These are phyloP conservation scores for Drosophila incognita DNA, from an alignment of 2,888 invertebrate species.

Conservation along the genomic window DNA sequence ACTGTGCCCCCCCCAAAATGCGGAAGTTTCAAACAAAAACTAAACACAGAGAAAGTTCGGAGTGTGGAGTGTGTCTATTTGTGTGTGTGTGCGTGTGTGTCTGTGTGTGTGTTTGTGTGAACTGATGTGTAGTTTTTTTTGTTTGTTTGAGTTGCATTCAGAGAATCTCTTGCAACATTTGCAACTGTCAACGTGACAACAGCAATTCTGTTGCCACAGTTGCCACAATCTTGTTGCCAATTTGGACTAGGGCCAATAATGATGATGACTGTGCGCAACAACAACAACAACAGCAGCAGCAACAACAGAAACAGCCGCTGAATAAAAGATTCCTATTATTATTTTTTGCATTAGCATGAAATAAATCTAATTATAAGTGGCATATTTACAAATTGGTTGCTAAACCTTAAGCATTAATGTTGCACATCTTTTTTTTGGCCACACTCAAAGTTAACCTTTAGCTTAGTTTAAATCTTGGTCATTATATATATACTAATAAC, in stretches of 20 bases:
- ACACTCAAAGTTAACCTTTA: neutral
- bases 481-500: neutral
- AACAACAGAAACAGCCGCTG: neutral
- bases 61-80: constrained; percentile 2
- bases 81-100: neutral
- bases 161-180: constrained; percentile 66
- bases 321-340: constrained; percentile 38
- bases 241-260: constrained; percentile 73
- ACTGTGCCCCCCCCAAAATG: constrained; percentile 66
- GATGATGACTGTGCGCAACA: constrained; percentile 19
- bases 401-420: neutral
- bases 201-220: constrained; percentile 45
- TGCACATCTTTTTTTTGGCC: neutral
- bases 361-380: constrained; percentile 11
- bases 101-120: constrained; percentile 8
- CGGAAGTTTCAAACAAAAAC: constrained; percentile 68
- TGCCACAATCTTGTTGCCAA: constrained; percentile 67
- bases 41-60: constrained; percentile 30
- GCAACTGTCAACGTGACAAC: constrained; percentile 77
- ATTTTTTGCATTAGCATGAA: constrained; percentile 31
- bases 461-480: neutral
- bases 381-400: constrained; percentile 2
- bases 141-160: constrained; percentile 9
- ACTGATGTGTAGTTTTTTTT: constrained; percentile 22
- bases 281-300: neutral